Conservation (phyloP, 2,797 vertebrate species). For the Remorina albescens region DNA sequence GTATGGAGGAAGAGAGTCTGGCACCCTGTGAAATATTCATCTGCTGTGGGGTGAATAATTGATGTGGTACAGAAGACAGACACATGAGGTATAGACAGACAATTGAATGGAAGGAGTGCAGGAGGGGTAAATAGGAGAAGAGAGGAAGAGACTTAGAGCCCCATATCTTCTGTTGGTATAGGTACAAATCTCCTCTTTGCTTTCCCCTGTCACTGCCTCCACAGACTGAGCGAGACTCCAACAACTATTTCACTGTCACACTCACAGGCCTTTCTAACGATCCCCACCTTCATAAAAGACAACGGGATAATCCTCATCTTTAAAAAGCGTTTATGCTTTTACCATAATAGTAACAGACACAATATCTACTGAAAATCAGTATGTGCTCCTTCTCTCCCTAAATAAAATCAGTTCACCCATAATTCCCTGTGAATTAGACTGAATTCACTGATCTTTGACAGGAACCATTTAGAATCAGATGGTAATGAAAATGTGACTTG, state of each 20-base stretch:
- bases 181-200: constrained; percentile 34
- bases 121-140: neutral
- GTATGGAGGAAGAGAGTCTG: constrained; percentile 68
- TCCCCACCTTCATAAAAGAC: neutral
- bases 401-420: neutral
- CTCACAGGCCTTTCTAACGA: neutral
- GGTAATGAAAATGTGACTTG: no score
- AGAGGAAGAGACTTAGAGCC: constrained; percentile 10
- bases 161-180: constrained; percentile 16
- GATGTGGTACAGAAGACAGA: constrained; percentile 69
- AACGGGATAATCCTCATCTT: neutral
- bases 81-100: constrained; percentile 54
- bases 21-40: constrained; percentile 79
- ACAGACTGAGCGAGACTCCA: neutral
- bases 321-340: neutral
- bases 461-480: no score
- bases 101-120: constrained; percentile 56
- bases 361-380: neutral
- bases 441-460: no score
- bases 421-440: no score
- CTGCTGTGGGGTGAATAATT: constrained; percentile 75
- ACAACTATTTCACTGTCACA: neutral
- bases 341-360: neutral
- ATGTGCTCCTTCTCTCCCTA: neutral
- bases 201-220: constrained; percentile 6